Evolutionary conservation across 1,140 invertebrate species (phyloP), one percentile per base, ranked within the genome.

Genomic region (Bathynomus jamesi): DNA sequence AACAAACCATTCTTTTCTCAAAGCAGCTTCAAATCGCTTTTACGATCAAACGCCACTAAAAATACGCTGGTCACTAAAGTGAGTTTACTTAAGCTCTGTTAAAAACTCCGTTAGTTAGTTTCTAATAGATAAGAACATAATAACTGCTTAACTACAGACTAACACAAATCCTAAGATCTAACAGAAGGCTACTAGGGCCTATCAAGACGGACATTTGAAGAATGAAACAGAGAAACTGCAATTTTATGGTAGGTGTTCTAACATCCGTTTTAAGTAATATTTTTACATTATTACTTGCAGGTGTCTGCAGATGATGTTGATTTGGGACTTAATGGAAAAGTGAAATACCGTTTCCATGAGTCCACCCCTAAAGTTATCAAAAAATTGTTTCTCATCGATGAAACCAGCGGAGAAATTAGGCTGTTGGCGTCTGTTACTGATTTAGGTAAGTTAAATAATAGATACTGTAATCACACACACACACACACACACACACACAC

Each of bases 331-430:
- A 98, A 98, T 81, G 93, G 94, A 0, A 93, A 97, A 83, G 94
- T 98, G 76, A 96, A 97, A 81, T 99, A 97, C 81, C 95, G 91
- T 81, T 90, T 97, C 76, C 84, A 87, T 24, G 87, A 94, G 71
- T 84, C 87, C n/a, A 93, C 89, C 3, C 88, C 92, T 76, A 87
- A 90, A 71, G 97, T 96, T 81, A 90, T 92, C 4, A 89, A 97
- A 68, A 92, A 97, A 83, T 92, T 94, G 2, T 76, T 76, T 31
- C 5, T 13, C 17, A 31, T 76, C 13, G 67, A 73, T 30, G 13
- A 65, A 29, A 29, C 13, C 61, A 89, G 86, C n/a, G 91, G 91
- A 8, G 85, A 87, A 64, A 82, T 94, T 17, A 86, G 84, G 68
- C 80, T 91, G 31, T 82, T 84, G 25, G 86, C 87, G 78, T 85